Evolutionary conservation across 2,888 invertebrate genomes (phyloP).

Genomic region (Idaea aversata): DNA sequence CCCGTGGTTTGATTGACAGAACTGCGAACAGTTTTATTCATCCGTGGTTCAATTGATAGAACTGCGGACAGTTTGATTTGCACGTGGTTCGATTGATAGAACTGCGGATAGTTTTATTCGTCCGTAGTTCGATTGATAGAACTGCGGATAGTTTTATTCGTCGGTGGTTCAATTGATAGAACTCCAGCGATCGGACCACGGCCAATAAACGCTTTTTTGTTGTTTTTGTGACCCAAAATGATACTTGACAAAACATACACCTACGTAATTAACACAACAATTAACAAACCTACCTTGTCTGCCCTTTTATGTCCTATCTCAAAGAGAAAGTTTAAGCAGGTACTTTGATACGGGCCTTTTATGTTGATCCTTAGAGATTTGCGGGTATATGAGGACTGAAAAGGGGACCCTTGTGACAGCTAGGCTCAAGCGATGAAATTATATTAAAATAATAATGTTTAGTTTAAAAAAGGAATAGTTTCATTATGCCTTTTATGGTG

Average conservation of each 20-base stretch:
- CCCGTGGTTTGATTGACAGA: no score
- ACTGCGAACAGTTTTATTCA: no score
- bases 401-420: not conserved
- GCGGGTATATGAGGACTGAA: not conserved
- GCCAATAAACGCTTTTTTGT: not conserved
- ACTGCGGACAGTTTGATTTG: no score
- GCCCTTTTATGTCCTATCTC: constrained; percentile 1
- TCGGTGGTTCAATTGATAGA: no score
- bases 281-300: not conserved
- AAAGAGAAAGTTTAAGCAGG: constrained; percentile 1
- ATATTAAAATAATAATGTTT: not conserved
- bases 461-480: no score
- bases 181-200: no score
- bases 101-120: no score
- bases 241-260: not conserved
- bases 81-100: no score
- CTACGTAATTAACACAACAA: not conserved
- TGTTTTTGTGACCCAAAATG: not conserved
- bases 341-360: not conserved
- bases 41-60: no score
- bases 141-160: no score
- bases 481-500: no score
- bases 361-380: not conserved
- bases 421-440: not conserved
- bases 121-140: no score